Evolutionary conservation across 1,140 invertebrate genomes (phyloP).

Genomic region (Idris sp.): DNA sequence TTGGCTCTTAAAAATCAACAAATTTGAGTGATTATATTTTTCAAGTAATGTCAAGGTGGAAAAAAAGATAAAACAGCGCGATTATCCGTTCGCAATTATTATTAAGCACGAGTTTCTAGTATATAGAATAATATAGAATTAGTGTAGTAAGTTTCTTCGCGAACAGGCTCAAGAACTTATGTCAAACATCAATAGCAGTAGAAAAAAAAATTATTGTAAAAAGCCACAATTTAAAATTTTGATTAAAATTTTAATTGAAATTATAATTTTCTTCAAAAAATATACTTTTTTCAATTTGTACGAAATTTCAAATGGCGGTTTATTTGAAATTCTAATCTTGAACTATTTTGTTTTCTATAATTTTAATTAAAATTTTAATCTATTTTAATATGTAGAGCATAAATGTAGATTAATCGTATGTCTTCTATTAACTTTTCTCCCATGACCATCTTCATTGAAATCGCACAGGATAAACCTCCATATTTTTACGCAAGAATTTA

Average conservation of each 20-base stretch:
- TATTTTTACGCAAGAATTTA: too few species aligned
- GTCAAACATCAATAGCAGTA: constrained; percentile 35
- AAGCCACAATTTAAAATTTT: not conserved
- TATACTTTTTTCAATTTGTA: too few species aligned
- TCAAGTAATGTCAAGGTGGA: constrained; percentile 25
- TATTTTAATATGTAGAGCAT: constrained; percentile 25
- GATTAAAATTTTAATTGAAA: too few species aligned
- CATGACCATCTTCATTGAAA: too few species aligned
- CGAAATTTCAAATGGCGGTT: too few species aligned
- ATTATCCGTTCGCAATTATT: constrained; percentile 36
- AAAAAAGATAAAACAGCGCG: constrained; percentile 15
- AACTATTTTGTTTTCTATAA: too few species aligned
- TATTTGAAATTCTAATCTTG: too few species aligned
- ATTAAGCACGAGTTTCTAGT: constrained; percentile 38
- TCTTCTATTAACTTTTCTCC: constrained; percentile 32
- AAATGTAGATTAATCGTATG: constrained; percentile 37
- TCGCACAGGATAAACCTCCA: too few species aligned
- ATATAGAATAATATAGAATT: constrained; percentile 32
- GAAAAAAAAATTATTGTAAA: constrained; percentile 16
- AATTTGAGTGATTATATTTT: constrained; percentile 26
- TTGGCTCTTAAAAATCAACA: constrained; percentile 16
- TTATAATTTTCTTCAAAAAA: too few species aligned
- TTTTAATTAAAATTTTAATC: too few species aligned
- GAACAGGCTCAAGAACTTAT: constrained; percentile 39
- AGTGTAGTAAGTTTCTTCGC: constrained; percentile 24